Evolutionary conservation across 2,888 invertebrate genomes (phyloP).

Genomic region (Philopedon plagiatum): DNA sequence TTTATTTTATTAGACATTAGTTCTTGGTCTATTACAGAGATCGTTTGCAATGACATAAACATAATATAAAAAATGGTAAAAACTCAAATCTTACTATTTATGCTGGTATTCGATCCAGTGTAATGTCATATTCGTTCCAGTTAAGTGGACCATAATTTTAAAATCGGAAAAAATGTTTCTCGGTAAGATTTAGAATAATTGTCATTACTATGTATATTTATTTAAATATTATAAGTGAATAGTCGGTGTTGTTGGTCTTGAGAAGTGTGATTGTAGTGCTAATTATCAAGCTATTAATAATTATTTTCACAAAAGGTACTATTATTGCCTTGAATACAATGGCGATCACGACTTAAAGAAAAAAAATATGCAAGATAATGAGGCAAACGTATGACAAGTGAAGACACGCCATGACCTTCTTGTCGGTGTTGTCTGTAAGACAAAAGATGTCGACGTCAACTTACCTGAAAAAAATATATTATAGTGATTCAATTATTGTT

Average conservation of each 20-base stretch:
- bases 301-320: constrained; percentile 50
- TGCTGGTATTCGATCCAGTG: too few relatives aligned
- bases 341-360: constrained; percentile 47
- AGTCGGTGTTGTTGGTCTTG: constrained; percentile 47
- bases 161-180: constrained; percentile 12
- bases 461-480: constrained; percentile 48
- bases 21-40: too few relatives aligned
- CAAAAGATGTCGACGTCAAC: constrained; percentile 49
- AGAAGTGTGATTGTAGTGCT: constrained; percentile 49
- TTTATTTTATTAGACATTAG: too few relatives aligned
- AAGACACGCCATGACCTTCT: constrained; percentile 49
- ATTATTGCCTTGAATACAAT: constrained; percentile 53
- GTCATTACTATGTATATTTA: constrained; percentile 47
- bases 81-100: too few relatives aligned
- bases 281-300: constrained; percentile 52
- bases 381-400: constrained; percentile 52
- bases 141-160: constrained; percentile 2
- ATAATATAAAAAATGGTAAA: too few relatives aligned
- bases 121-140: too few relatives aligned
- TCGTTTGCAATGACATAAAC: too few relatives aligned
- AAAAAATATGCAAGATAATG: constrained; percentile 48
- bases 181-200: constrained; percentile 39
- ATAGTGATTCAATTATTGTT: constrained; percentile 49
- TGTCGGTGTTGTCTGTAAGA: constrained; percentile 43
- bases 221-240: constrained; percentile 50